Percentiles rank a stretch among this genome's conserved stretches.
Evolutionary conservation across 2,113 vertebrate species (phyloP).

Genomic region (Gymnarchus niloticus): DNA sequence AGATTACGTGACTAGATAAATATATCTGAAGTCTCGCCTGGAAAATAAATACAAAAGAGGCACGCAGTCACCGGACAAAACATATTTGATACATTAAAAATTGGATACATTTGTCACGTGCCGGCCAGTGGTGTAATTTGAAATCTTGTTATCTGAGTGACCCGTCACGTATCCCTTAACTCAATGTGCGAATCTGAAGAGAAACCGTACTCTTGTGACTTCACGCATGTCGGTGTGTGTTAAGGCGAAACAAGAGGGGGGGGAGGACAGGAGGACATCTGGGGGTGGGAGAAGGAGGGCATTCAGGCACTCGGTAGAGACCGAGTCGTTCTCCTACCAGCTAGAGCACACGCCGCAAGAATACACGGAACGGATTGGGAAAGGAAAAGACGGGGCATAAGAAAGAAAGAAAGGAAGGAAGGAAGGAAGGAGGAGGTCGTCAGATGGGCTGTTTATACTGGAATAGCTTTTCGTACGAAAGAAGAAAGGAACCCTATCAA

Average conservation of each 20-base stretch:
- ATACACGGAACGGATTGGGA: slow-evolving; percentile 49
- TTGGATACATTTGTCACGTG: neutral
- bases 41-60: neutral
- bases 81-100: neutral
- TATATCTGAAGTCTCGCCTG: neutral
- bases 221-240: neutral
- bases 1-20: neutral
- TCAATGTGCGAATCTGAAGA: neutral
- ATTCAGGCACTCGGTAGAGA: slow-evolving; percentile 42
- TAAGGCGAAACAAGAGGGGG: slow-evolving; percentile 15
- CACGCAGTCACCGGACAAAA: neutral
- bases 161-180: neutral
- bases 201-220: neutral
- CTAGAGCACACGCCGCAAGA: slow-evolving; percentile 41
- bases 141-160: neutral
- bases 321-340: slow-evolving; percentile 40
- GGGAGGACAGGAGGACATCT: slow-evolving; percentile 21
- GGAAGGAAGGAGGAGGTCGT: slow-evolving; percentile 28
- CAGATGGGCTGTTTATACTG: slow-evolving; percentile 10
- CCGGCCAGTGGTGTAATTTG: neutral
- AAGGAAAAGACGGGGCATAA: slow-evolving; percentile 24
- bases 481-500: slow-evolving; percentile 27
- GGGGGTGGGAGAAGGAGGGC: slow-evolving; percentile 34
- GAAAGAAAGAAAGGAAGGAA: slow-evolving; percentile 31
- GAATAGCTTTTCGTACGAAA: slow-evolving; percentile 19